Evolutionary conservation across 2,113 vertebrate genomes (phyloP), one percentile per base, ranked within the genome.

Genomic region (Eonycteris spelaea): DNA sequence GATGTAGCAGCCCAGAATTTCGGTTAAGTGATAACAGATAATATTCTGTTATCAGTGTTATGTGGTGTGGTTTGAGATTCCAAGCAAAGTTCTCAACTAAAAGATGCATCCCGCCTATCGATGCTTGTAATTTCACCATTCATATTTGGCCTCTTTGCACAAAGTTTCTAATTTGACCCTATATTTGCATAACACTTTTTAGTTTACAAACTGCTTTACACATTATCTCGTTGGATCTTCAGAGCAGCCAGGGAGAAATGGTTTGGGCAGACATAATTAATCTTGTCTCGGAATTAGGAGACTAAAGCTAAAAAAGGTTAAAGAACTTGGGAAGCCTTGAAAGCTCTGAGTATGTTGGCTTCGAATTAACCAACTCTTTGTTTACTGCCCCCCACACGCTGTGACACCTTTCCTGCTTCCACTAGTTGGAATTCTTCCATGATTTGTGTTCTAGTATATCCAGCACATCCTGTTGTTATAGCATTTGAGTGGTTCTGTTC

Each of bases 191-290:
- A 86, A 93, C 21, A 59, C 14, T 79, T 79, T 95, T 79, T 19
- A 83, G 26, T 95, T 95, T 95, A 89, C 11, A 70, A 91, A 96
- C 51, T 75, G 77, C 35, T 94, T 95, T 86, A 89, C 68, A 35
- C 43, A 40, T 86, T 18, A 80, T 93, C 68, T 89, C 73, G 90
- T 93, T 55, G 79, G 73, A 91, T 79, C 63, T 90, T 94, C 35
- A 38, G 5, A 71, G 68, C 57, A 89, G 35, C 86, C 22, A 65
- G 73, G 89, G 89, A 96, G 68, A 90, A 86, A 86, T 38, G 86
- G 93, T 21, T n/a, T 94, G 78, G 68, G 63, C 40, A 93, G 63
- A 38, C 21, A 57, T 96, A 95, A 96, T 97, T 94, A 97, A 92
- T 70, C 61, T 33, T 71, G 51, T 83, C 38, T 96, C 86, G 38